Evolutionary conservation across 1,140 invertebrate genomes (phyloP).

Genomic region (Rhopalosiphum padi): DNA sequence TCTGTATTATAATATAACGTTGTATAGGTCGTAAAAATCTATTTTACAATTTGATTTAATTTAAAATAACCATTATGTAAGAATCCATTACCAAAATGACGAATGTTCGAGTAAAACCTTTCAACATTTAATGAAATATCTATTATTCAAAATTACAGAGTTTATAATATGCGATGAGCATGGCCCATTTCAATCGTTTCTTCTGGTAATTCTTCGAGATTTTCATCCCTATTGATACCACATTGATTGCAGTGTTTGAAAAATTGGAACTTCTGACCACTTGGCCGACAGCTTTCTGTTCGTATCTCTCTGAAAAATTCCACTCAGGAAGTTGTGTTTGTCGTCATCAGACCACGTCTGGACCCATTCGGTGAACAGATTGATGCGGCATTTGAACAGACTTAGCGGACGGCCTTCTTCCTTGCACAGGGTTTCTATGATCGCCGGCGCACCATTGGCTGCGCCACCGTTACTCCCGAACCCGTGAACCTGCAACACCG

Average conservation of each 20-base stretch:
- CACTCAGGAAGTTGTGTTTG: slow-evolving; percentile 72
- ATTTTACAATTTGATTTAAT: background rate
- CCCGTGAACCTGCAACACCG: slow-evolving; percentile 76
- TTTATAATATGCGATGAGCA: background rate
- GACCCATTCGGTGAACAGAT: slow-evolving; percentile 87
- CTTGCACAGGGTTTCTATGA: slow-evolving; percentile 71
- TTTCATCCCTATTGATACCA: slow-evolving; percentile 13
- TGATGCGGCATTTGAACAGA: slow-evolving; percentile 87
- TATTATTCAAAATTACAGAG: background rate
- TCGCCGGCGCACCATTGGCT: slow-evolving; percentile 77
- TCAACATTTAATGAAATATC: background rate
- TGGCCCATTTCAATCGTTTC: background rate
- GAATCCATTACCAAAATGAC: background rate
- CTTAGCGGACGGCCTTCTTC: slow-evolving; percentile 77
- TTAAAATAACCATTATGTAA: background rate
- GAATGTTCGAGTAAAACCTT: background rate
- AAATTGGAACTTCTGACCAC: background rate
- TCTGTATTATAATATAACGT: background rate
- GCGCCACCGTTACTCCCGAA: slow-evolving; percentile 66
- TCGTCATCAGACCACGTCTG: slow-evolving; percentile 80
- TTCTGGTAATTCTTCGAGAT: background rate
- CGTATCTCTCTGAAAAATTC: slow-evolving; percentile 76
- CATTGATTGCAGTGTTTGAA: background rate
- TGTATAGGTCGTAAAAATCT: background rate
- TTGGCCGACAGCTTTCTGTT: slow-evolving; percentile 64